Evolutionary conservation across 2,113 vertebrate species (phyloP), one percentile per base, ranked within the genome.

Genomic region (Crotalus tigris): DNA sequence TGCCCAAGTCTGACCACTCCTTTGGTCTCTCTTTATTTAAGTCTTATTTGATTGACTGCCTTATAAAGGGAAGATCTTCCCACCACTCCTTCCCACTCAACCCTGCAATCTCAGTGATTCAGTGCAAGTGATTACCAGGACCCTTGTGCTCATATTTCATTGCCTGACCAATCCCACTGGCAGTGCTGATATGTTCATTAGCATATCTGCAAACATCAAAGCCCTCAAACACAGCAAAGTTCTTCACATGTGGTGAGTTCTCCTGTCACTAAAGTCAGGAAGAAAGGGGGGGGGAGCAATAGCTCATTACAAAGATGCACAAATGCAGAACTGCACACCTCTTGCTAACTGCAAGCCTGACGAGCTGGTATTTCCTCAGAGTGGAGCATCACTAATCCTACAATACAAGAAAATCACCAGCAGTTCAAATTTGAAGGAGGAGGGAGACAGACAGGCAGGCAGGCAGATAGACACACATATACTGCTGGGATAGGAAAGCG

Each of bases 121-220:
- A 10, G 8, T 61, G 87, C 86, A 29, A 58, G 8, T 69, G 46
- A 54, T 91, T 54, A 44, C 64, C 54, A 44, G 54, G 64, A 89
- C 64, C 93, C 86, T 13, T n/a, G 12, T 33, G 92, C 64, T 92
- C 92, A 92, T 85, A 59, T 64, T 85, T 54, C 93, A 85, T 91
- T 21, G 53, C 90, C 86, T 54, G 51, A 44, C 90, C 90, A 93
- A 61, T 59, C 61, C 90, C 87, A 57, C 55, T 54, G 61, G 44
- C 87, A 54, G n/a, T 61, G 87, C 87, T 53, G 90, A 33, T 54
- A 29, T 49, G 54, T 54, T 81, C 90, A 89, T 85, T 85, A 85
- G 75, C 55, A 85, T 89, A 61, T 86, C n/a, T 58, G 85, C 90
- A 1, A 89, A 61, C 93, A 93, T 88, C 90, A 54, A 92, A 93